Percentiles rank a stretch among this genome's conserved stretches.
phyloP scores from a whole-genome alignment of 2,888 invertebrate species.

The Steinernema hermaphroditum region DNA sequence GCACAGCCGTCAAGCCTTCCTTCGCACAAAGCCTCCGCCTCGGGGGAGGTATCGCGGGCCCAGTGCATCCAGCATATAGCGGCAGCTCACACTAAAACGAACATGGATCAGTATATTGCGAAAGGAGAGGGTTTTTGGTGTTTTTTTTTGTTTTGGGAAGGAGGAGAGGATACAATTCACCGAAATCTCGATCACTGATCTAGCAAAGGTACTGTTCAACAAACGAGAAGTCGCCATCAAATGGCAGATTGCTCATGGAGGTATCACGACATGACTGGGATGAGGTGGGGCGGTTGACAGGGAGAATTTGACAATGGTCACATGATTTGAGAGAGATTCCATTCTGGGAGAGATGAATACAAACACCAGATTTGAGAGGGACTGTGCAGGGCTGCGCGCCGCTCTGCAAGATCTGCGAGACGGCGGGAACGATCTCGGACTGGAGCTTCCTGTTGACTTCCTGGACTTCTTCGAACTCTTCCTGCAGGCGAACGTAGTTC shows the following conservation, averaged over 20 bases:
- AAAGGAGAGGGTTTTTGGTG: not conserved
- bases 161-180: not conserved
- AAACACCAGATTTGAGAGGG: not conserved
- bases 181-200: slow-evolving; percentile 5
- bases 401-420: not conserved
- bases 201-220: slow-evolving; percentile 22
- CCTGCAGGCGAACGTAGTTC: slow-evolving; percentile 8
- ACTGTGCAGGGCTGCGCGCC: not conserved
- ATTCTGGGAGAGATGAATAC: not conserved
- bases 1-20: slow-evolving; percentile 20
- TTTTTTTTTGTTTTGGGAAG: not conserved
- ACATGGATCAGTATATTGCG: not conserved
- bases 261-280: not conserved
- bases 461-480: slow-evolving; percentile 17
- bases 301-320: not conserved
- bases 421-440: slow-evolving; percentile 22
- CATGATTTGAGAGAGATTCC: slow-evolving; percentile 2
- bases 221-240: slow-evolving; percentile 18
- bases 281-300: not conserved
- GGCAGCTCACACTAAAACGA: slow-evolving; percentile 13
- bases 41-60: slow-evolving; percentile 21
- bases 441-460: slow-evolving; percentile 17
- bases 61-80: slow-evolving; percentile 27
- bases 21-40: slow-evolving; percentile 28
- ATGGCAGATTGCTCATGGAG: not conserved